Conservation (phyloP, 2,113 vertebrate genomes). For the Meles meles region DNA sequence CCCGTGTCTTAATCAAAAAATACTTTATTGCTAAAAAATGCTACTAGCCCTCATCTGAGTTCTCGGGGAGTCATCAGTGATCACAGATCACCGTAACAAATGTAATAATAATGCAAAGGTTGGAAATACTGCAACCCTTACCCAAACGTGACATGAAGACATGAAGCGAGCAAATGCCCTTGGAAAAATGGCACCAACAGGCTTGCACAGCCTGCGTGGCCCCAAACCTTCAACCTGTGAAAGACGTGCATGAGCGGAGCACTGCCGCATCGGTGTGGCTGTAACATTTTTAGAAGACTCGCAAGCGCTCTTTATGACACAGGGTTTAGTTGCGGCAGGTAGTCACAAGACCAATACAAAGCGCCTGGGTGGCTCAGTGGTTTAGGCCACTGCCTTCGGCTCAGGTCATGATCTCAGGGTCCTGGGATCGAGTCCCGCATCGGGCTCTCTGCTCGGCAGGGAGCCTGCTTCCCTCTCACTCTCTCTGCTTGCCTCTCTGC, state of each 20-base stretch:
- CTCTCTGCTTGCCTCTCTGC: too few relatives aligned
- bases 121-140: background rate
- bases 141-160: background rate
- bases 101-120: background rate
- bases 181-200: background rate
- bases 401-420: too few relatives aligned
- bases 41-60: background rate
- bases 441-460: too few relatives aligned
- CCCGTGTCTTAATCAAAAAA: background rate
- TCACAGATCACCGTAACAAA: background rate
- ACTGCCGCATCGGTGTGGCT: background rate
- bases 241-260: rapidly evolving
- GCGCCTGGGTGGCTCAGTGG: too few relatives aligned
- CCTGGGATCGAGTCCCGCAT: too few relatives aligned
- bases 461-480: too few relatives aligned
- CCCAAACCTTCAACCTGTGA: background rate
- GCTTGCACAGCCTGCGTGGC: background rate
- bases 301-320: background rate
- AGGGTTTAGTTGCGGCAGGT: background rate
- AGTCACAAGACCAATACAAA: background rate
- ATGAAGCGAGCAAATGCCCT: background rate
- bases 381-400: too few relatives aligned
- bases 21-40: background rate
- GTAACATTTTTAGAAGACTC: background rate
- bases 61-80: background rate